Evolutionary conservation across 2,113 vertebrate species (phyloP).

Genomic region (Leiothrix lutea): DNA sequence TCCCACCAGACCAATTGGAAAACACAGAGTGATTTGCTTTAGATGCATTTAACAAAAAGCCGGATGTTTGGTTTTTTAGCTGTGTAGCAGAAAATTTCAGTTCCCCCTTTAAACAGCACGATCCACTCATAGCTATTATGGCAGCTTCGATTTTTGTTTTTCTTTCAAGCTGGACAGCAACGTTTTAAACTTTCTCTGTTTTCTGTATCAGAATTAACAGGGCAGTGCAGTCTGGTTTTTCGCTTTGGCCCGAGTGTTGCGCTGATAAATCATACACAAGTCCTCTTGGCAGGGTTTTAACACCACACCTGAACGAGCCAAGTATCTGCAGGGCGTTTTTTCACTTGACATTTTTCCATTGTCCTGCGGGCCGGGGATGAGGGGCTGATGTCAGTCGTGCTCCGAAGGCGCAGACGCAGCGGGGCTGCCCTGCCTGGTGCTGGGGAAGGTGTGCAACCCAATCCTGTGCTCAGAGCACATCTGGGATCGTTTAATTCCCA

Average conservation of each 20-base stretch:
- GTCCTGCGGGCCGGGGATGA: not conserved
- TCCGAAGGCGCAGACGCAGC: not conserved
- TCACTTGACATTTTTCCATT: slow-evolving; percentile 8
- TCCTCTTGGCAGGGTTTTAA: slow-evolving; percentile 31
- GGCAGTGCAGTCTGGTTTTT: slow-evolving; percentile 41
- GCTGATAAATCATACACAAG: slow-evolving; percentile 25
- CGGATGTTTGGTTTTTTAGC: not conserved
- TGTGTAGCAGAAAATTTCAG: not conserved
- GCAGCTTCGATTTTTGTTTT: not conserved
- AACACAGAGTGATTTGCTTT: not conserved
- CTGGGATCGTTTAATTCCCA: slow-evolving; percentile 37
- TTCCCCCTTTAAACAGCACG: not conserved
- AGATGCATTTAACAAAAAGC: not conserved
- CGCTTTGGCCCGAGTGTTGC: not conserved
- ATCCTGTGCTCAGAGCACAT: slow-evolving; percentile 39
- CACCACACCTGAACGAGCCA: not conserved
- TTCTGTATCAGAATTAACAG: slow-evolving; percentile 49
- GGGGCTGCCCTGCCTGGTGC: not conserved
- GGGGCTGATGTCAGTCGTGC: not conserved
- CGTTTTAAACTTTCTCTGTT: slow-evolving; percentile 46
- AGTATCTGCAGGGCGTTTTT: slow-evolving; percentile 47
- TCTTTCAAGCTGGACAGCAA: not conserved
- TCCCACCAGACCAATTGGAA: not conserved
- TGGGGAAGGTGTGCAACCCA: slow-evolving; percentile 14
- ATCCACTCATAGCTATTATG: not conserved